Evolutionary conservation across 30 jellyfish, hydroid and myxozoan species (phyloP).

Genomic region (Turritopsis rubra): DNA sequence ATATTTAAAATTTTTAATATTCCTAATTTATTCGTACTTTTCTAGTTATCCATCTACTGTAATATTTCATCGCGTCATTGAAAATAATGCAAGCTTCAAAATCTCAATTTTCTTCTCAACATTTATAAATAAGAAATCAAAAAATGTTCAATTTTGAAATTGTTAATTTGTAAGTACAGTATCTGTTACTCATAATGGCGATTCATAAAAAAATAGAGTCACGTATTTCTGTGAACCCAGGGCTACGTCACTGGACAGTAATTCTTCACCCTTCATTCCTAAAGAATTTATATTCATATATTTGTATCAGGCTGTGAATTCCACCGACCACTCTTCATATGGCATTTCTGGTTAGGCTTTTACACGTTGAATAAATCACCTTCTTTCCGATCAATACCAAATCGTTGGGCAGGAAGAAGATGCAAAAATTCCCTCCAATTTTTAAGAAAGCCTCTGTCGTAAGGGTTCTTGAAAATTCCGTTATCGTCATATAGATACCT

Average conservation of each 20-base stretch:
- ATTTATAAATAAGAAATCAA: background rate
- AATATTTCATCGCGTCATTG: too few relatives aligned
- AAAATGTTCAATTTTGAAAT: background rate
- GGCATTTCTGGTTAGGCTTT: background rate
- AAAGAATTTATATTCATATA: background rate
- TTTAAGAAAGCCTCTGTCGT: constrained; percentile 61
- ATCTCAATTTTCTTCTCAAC: background rate
- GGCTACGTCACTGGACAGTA: too few relatives aligned
- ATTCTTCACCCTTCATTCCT: background rate
- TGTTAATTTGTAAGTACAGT: too few relatives aligned
- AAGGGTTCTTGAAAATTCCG: constrained; percentile 69
- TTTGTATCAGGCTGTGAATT: background rate
- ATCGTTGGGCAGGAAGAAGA: constrained; percentile 41
- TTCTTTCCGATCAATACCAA: constrained; percentile 24
- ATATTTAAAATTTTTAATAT: too few relatives aligned
- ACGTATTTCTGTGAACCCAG: too few relatives aligned
- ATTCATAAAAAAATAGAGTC: background rate
- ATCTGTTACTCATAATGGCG: too few relatives aligned
- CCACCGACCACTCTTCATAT: background rate
- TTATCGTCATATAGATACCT: constrained; percentile 56
- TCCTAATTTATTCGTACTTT: too few relatives aligned
- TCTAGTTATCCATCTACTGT: too few relatives aligned
- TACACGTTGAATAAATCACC: constrained; percentile 10
- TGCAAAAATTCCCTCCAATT: constrained; percentile 81
- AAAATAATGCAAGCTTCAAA: background rate